Percentiles rank a stretch among this genome's conserved stretches.
phyloP scores from a whole-genome alignment of 2,113 vertebrate genomes.

The Mesocricetus auratus region DNA sequence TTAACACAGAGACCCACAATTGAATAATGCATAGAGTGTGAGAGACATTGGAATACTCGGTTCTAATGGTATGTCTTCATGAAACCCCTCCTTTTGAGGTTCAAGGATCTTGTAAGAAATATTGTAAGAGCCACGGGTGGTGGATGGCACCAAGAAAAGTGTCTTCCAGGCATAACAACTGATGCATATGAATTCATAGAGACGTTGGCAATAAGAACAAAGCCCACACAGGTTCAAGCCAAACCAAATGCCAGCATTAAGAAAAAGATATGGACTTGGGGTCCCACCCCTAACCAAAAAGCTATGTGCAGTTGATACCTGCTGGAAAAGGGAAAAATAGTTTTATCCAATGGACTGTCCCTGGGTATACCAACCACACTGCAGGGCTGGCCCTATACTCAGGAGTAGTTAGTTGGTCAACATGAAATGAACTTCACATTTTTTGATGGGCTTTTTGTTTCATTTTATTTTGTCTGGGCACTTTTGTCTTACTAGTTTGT shows the following conservation, averaged over 20 bases:
- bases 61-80: neutral
- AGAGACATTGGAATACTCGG: neutral
- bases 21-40: neutral
- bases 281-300: neutral
- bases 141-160: neutral
- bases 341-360: neutral
- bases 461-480: neutral
- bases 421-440: neutral
- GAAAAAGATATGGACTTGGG: neutral
- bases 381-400: no score
- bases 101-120: neutral
- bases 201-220: neutral
- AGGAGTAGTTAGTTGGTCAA: neutral
- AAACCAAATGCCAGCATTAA: neutral
- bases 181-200: neutral
- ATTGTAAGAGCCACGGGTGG: neutral
- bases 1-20: neutral
- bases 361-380: neutral
- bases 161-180: neutral
- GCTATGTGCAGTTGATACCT: neutral
- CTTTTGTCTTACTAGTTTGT: neutral
- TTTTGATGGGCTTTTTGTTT: neutral
- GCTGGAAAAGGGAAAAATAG: neutral
- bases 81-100: neutral
- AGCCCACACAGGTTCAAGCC: neutral